Base-by-base conservation (phyloP, 1,140 invertebrate species). In the Pygmarrhopalites habei region DNA sequence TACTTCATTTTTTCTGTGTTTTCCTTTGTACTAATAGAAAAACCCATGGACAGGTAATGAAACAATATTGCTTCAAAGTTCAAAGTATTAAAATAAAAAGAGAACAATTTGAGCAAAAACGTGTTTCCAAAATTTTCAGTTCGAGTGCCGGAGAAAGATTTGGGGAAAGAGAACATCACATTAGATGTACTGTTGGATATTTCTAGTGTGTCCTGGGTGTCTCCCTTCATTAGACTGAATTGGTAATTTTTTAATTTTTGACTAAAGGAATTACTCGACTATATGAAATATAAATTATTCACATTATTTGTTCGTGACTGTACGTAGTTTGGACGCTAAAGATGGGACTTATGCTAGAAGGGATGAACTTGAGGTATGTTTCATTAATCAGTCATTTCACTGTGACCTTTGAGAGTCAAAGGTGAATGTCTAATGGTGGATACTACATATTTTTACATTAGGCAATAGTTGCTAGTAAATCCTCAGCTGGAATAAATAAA, bases 101-200 rank as follows among this genome's bases (percentile, higher is more conserved):
- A n/a, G n/a, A n/a, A n/a, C n/a, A n/a, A n/a, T n/a, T n/a, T n/a
- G n/a, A n/a, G n/a, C n/a, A n/a, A n/a, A n/a, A n/a, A n/a, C n/a
- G n/a, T n/a, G n/a, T n/a, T n/a, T n/a, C n/a, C n/a, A n/a, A n/a
- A n/a, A n/a, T n/a, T n/a, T n/a, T 86, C 88, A 25, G 82, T 90
- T 19, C 78, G 92, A 44, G 84, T 85, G 1, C 89, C 93, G 0
- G 93, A 96, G 74, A 91, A 94, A 71, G 90, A 95, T 72, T 83
- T 85, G 68, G 88, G 88, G 2, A 83, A 84, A 72, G 83, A 86
- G 23, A 89, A 87, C 73, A 85, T 86, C 60, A 86, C 86, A 0
- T 85, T 92, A 82, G 89, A 92, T 71, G 82, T 90, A 15, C 86
- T 86, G 76, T 81, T 90, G 1, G 81, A 87, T 65, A 73, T 86